Conservation (phyloP, 2,797 vertebrate genomes). For the Hemibagrus guttatus region DNA sequence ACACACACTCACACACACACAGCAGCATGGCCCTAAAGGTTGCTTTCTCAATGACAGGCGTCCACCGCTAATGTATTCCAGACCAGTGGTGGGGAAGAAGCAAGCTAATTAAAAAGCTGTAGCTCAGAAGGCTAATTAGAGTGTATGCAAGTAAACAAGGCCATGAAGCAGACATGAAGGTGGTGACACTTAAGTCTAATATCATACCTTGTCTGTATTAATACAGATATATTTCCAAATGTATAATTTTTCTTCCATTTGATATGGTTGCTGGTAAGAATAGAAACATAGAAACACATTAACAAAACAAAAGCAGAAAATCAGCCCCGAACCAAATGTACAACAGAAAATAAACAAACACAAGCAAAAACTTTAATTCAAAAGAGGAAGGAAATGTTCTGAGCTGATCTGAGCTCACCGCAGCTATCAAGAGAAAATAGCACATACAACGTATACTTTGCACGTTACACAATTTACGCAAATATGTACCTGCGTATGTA, state of each 20-base stretch:
- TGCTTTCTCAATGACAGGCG: constrained; percentile 37
- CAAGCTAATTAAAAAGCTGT: constrained; percentile 48
- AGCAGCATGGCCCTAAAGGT: constrained; percentile 31
- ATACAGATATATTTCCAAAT: background rate
- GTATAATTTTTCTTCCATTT: background rate
- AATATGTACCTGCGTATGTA: background rate
- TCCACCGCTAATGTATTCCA: constrained; percentile 51
- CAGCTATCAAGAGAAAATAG: background rate
- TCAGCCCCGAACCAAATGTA: background rate
- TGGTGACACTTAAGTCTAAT: background rate
- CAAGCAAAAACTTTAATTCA: background rate
- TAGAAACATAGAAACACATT: background rate
- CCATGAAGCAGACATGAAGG: constrained; percentile 5
- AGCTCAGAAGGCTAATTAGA: constrained; percentile 52
- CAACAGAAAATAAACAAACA: background rate
- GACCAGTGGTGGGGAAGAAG: constrained; percentile 38
- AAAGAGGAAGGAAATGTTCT: background rate
- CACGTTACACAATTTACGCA: background rate
- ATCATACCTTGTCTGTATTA: background rate
- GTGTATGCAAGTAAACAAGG: constrained; percentile 48
- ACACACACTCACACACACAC: background rate
- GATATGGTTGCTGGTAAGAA: background rate
- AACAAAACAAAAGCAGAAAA: background rate
- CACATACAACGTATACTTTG: background rate
- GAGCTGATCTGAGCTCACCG: background rate